A percentile compares a stretch with the other conserved stretches of the same genome.
Evolutionary conservation across 2,797 vertebrate genomes (phyloP).

Genomic region (Taeniopygia guttata): DNA sequence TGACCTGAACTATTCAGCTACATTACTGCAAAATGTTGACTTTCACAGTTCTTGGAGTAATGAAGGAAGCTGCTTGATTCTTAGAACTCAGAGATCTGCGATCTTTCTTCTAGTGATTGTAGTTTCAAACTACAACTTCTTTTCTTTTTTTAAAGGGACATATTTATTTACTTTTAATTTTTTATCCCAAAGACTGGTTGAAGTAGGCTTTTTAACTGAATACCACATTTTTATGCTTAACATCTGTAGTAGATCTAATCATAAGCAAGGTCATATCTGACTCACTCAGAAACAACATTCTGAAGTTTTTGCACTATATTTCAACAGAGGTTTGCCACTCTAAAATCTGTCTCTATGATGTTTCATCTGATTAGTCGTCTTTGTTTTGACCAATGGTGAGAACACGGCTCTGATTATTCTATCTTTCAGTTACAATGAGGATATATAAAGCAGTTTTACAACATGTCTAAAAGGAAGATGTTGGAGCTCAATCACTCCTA

Average conservation of each 20-base stretch:
- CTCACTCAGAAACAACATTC: background rate
- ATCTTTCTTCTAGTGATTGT: background rate
- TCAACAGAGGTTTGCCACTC: background rate
- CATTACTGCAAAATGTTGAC: background rate
- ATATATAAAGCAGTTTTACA: background rate
- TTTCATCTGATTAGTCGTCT: background rate
- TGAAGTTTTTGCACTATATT: background rate
- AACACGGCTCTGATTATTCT: background rate
- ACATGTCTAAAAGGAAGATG: background rate
- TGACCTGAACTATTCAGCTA: background rate
- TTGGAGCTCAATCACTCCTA: background rate
- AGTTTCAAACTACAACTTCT: background rate
- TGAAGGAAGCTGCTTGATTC: background rate
- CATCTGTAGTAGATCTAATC: background rate
- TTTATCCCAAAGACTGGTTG: background rate
- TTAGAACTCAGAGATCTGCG: background rate
- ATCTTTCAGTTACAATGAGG: background rate
- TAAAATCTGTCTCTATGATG: background rate
- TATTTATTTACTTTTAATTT: background rate
- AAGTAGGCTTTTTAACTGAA: background rate
- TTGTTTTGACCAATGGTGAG: background rate
- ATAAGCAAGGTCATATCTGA: background rate
- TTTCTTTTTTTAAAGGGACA: rapidly evolving
- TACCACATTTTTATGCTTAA: background rate
- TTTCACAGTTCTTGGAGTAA: background rate